These are phyloP conservation scores for Apotomis turbidana DNA, from an alignment of 2,888 invertebrate genomes.

Conservation along the genomic window DNA sequence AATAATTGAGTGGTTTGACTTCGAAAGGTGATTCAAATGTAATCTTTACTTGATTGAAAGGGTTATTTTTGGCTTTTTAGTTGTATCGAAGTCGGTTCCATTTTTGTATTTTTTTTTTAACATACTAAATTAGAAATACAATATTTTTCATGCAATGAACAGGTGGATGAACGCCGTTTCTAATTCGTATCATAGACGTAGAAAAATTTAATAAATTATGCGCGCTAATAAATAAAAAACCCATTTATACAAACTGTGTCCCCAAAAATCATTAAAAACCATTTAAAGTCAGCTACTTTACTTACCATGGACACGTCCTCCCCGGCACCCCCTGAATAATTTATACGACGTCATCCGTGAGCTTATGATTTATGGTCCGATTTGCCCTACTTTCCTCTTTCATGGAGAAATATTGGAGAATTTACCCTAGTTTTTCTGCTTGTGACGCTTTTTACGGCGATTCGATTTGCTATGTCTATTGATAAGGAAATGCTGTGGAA, in stretches of 20 bases:
- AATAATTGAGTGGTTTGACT: too few relatives aligned
- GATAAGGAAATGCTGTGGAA: constrained; percentile 1
- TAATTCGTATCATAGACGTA: too few relatives aligned
- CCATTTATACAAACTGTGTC: background rate
- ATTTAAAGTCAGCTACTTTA: constrained; percentile 13
- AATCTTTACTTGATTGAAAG: too few relatives aligned
- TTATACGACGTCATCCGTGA: constrained; percentile 20
- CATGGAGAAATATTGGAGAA: constrained; percentile 23
- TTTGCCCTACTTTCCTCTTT: constrained; percentile 24
- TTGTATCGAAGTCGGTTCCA: too few relatives aligned
- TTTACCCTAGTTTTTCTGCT: constrained; percentile 21
- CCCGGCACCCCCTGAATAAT: constrained; percentile 19
- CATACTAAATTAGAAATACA: too few relatives aligned
- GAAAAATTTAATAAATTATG: too few relatives aligned
- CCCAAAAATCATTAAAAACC: constrained; percentile 15
- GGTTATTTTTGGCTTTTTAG: too few relatives aligned
- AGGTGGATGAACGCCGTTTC: too few relatives aligned
- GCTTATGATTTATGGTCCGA: constrained; percentile 32
- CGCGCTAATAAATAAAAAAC: background rate
- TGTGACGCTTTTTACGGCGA: constrained; percentile 15
- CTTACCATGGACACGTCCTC: constrained; percentile 8
- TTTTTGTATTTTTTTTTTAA: too few relatives aligned
- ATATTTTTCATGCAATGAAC: too few relatives aligned
- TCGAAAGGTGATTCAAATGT: too few relatives aligned
- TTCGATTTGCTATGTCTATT: constrained; percentile 21